Percentiles rank a stretch among this genome's conserved stretches.
Evolutionary conservation across 2,113 vertebrate genomes (phyloP).

Genomic region (Xerus inauris): DNA sequence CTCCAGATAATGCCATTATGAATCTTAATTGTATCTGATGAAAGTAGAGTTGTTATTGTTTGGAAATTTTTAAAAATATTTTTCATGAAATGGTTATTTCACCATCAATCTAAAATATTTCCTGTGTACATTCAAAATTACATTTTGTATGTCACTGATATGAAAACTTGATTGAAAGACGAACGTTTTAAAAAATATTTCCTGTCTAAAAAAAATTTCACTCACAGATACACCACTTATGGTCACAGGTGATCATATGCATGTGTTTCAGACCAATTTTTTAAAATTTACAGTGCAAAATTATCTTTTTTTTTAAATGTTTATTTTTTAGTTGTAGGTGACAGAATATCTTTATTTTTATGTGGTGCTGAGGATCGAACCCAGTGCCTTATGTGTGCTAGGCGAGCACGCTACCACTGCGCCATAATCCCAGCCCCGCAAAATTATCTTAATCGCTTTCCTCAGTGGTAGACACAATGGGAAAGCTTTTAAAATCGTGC

Average conservation of each 20-base stretch:
- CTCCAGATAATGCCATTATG: not conserved
- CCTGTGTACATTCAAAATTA: not conserved
- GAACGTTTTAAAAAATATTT: not conserved
- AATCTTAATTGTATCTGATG: not conserved
- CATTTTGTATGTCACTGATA: not conserved
- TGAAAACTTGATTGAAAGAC: slow-evolving; percentile 35
- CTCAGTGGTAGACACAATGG: not conserved
- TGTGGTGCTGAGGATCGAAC: too few relatives aligned
- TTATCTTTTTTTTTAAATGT: too few relatives aligned
- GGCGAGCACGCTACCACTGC: too few relatives aligned
- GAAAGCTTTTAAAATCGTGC: not conserved
- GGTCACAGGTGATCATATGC: not conserved
- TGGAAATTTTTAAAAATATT: slow-evolving; percentile 24
- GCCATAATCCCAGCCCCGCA: too few relatives aligned
- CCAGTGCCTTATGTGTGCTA: too few relatives aligned
- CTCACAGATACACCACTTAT: not conserved
- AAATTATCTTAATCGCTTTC: not conserved
- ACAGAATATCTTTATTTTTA: too few relatives aligned
- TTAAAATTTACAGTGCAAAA: not conserved
- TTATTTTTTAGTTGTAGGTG: too few relatives aligned
- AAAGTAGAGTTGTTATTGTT: not conserved
- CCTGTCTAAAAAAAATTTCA: not conserved
- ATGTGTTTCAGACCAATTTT: not conserved
- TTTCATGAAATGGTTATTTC: slow-evolving; percentile 34
- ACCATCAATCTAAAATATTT: slow-evolving; percentile 11